Evolutionary conservation across 2,888 invertebrate species (phyloP), one percentile per base, ranked within the genome.

Genomic region (Campoplex capitator): DNA sequence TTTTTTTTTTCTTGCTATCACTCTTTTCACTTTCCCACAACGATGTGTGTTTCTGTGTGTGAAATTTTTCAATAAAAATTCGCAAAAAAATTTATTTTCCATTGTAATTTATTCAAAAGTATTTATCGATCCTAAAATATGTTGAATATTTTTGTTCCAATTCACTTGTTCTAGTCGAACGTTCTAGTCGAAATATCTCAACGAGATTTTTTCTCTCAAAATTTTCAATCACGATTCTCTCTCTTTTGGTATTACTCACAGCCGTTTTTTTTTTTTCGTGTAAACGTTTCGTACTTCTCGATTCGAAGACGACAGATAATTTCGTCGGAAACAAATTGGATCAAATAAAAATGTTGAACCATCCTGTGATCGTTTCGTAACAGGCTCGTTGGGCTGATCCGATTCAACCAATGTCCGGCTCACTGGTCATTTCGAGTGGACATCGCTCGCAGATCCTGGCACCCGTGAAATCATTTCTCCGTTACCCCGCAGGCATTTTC

Each of bases 381-480:
- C 42, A 8, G 67, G 77, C 68, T 77, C 38, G 67, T 51, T 68
- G 51, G 71, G n/a, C n/a, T n/a, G n/a, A n/a, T n/a, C 32, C 74
- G 18, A 35, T 84, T 62, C 45, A 70, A 62, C 58, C 77, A 70
- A 54, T 78, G 85, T 85, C 82, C 68, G 58, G 51, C 32, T 48
- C 51, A 32, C 67, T 81, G 71, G 75, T 65, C 68, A 35, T 11
- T 58, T 65, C 79, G 54, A 79, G 73, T 78, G 84, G 84, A 85
- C 84, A 83, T 35, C 48, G n/a, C 67, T 70, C 78, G 73, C 7
- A 45, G 71, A 68, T 62, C 83, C 84, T 83, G 48, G 86, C 62
- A 75, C 45, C 79, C 78, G 85, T 83, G 88, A 88, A 89, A 89
- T 88, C 62, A 89, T 88, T 89, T 88, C 62, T 65, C 74, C 68